Base-by-base conservation (phyloP, 2,797 vertebrate genomes). In the Microctenopoma lineatum region DNA sequence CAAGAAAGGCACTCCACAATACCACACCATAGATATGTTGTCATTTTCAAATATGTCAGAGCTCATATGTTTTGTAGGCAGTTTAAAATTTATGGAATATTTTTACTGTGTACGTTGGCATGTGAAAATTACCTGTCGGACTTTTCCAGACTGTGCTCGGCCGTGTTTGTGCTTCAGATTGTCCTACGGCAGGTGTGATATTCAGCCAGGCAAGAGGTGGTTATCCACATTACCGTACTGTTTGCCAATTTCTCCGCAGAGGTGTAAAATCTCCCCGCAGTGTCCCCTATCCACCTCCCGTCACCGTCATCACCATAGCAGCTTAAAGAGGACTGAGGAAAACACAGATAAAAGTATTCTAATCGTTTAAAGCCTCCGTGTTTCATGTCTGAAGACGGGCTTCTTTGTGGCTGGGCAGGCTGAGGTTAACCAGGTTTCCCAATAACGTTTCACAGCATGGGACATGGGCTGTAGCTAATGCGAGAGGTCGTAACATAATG, bases 121-220 rank as follows among this genome's bases (percentile, higher is more conserved):
- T 83, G 86, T 89, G 83, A 83, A 66, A 88, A 83, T 84, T 48
- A 82, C 61, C 72, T 76, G 66, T 83, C 36, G 34, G 52, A n/a
- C 8, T 61, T 27, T 51, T 15, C 21, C 2, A 60, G 15, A 46
- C 34, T 26, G 18, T 21, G 53, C 6, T 4, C 5, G 36, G 27
- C 55, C 34, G 53, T 46, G 15, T 48, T 46, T 59, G 66, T 71
- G 59, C 64, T 79, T 72, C 47, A 57, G 27, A 47, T 55, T 66
- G 42, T 76, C 46, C 62, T 52, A 65, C 42, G 45, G 65, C 64
- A 82, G 80, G 79, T 77, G 77, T 73, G 75, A 83, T 81, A 66
- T 67, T 82, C 57, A 87, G 70, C 44, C 71, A 58, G 69, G 36
- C 42, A 36, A 59, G 62, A 67, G 21, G 57, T 69, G 50, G 71